Base-by-base conservation (phyloP, 1,140 invertebrate genomes). In the Reticulitermes speratus region DNA sequence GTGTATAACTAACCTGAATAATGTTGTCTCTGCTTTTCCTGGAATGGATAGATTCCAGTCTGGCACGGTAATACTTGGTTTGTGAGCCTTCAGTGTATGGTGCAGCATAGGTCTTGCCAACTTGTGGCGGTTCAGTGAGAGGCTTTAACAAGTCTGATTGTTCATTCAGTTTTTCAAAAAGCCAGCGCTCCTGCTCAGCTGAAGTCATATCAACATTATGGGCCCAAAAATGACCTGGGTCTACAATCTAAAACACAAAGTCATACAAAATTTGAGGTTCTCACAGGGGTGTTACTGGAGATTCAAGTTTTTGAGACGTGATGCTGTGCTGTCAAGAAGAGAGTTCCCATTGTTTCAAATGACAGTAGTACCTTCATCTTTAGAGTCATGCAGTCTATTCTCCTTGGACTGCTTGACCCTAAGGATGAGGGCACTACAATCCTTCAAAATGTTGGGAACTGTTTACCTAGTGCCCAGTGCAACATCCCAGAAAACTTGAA, bases 181-280 rank as follows among this genome's bases (percentile, higher is more conserved):
- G 21, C 44, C 52, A 45, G 12, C 21, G 12, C 55, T 85, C 23
- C 23, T 55, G 85, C 65, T 75, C 25, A n/a, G 65, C 7, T 0
- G 65, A 75, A 75, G 2, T 30, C 8, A 30, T 6, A 75, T 75
- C 65, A 84, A 38, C 82, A 83, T 92, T 90, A 75, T 93, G 92
- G 32, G 91, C 93, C 92, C 93, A 96, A 89, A 96, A 96, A 88
- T 93, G 92, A 84, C 92, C 92, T 3, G 94, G 92, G 88, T 92
- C 91, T 11, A 92, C 89, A 1, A 92, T 85, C 93, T 94, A 88
- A 19, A 90, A 89, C 44, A 55, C 19, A 21, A 38, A 38, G 38
- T 38, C 5, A 5, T 38, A 38, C 16, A 38, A 38, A 5, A 38
- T 38, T 38, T 38, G 38, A 38, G 38, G 38, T 38, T 38, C 38